Evolutionary conservation across 64 coral and sea anemone genomes (phyloP).

Genomic region (Anthopleura sola): DNA sequence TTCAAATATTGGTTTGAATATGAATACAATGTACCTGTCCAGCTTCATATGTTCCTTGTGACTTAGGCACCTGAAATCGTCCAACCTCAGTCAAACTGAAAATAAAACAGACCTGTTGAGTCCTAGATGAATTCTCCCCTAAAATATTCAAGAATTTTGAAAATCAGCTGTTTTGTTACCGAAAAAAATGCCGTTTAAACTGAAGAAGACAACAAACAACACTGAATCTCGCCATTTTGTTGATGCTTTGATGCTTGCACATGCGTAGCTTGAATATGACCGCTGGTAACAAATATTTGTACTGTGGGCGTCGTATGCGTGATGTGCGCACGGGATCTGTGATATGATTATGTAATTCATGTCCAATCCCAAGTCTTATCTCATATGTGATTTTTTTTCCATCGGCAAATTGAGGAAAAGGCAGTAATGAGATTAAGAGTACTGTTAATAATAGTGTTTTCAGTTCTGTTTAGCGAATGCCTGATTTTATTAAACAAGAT

Average conservation of each 20-base stretch:
- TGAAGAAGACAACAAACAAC: slow-evolving; percentile 24
- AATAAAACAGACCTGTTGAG: not conserved
- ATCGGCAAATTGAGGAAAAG: no score
- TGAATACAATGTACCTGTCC: slow-evolving; percentile 65
- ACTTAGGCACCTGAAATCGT: slow-evolving; percentile 92
- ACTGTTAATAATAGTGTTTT: no score
- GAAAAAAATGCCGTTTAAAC: slow-evolving; percentile 33
- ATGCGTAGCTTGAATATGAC: not conserved
- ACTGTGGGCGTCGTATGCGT: no score
- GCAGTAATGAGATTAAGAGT: no score
- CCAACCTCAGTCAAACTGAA: slow-evolving; percentile 89
- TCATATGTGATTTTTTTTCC: no score
- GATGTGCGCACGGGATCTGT: no score
- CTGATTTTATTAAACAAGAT: no score
- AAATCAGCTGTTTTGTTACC: slow-evolving; percentile 7
- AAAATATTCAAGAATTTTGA: not conserved
- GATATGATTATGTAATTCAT: no score
- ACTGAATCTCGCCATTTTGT: slow-evolving; percentile 51
- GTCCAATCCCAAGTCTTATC: no score
- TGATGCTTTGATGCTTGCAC: not conserved
- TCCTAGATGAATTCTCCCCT: not conserved
- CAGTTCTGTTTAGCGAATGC: no score
- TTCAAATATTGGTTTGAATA: no score
- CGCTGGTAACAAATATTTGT: not conserved
- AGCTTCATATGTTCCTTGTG: slow-evolving; percentile 88